Conservation (phyloP, 2,797 vertebrate species). For the Trachops cirrhosus region DNA sequence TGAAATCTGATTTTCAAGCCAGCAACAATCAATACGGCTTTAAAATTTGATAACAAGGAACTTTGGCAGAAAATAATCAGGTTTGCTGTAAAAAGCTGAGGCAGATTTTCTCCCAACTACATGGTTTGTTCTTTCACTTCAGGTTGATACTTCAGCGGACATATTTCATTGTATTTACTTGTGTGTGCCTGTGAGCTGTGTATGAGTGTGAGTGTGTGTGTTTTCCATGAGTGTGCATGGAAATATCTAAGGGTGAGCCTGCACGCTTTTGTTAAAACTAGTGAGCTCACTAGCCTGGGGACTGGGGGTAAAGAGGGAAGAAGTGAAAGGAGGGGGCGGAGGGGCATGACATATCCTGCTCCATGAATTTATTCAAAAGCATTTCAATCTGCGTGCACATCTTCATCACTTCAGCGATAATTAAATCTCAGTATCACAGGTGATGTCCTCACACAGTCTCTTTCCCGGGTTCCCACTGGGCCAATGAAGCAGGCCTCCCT, state of each 20-base stretch:
- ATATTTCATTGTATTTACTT: neutral
- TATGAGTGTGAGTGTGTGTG: neutral
- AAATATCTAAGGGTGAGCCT: neutral
- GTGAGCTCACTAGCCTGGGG: neutral
- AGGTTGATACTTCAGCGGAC: constrained; percentile 34
- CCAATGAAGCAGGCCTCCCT: constrained; percentile 88
- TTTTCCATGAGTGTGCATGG: neutral
- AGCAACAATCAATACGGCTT: constrained; percentile 81
- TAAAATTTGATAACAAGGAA: constrained; percentile 79
- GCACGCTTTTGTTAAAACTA: constrained; percentile 54
- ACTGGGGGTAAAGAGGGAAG: neutral
- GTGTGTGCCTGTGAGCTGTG: fast-evolving
- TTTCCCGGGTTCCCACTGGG: constrained; percentile 86
- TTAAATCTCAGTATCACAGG: constrained; percentile 90
- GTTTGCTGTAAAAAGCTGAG: constrained; percentile 61
- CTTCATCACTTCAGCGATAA: constrained; percentile 89
- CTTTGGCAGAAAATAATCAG: constrained; percentile 75
- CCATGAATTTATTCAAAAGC: constrained; percentile 84
- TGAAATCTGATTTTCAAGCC: constrained; percentile 77
- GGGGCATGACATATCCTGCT: constrained; percentile 54
- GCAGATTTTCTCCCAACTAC: constrained; percentile 15
- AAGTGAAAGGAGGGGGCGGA: neutral
- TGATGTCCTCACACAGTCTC: constrained; percentile 87
- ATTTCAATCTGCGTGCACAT: constrained; percentile 85
- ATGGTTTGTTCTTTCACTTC: constrained; percentile 42